Evolutionary conservation across 2,113 vertebrate species (phyloP).

Genomic region (Urocolius indicus): DNA sequence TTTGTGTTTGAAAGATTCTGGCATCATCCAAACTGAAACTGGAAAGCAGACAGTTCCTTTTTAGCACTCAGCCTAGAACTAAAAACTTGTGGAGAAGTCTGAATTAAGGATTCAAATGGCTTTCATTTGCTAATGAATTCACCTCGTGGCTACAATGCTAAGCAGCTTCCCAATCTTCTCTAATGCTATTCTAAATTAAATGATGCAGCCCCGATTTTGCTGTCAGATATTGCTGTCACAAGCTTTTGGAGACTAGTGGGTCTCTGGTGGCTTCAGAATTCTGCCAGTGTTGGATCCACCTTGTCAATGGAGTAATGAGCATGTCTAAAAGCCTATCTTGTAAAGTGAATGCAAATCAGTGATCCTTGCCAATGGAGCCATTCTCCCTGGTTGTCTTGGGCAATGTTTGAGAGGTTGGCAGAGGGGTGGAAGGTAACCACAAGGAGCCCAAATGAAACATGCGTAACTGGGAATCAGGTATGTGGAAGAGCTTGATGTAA

Average conservation of each 20-base stretch:
- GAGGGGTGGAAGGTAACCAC: neutral
- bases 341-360: neutral
- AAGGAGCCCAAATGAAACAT: neutral
- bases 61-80: neutral
- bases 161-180: neutral
- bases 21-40: neutral
- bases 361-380: neutral
- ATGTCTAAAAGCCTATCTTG: neutral
- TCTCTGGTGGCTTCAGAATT: neutral
- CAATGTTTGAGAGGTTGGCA: neutral
- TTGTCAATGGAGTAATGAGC: neutral
- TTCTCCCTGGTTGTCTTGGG: neutral
- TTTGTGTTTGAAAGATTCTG: conserved; percentile 12
- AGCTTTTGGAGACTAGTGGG: neutral
- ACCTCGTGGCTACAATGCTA: neutral
- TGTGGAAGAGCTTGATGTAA: neutral
- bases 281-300: neutral
- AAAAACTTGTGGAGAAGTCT: neutral
- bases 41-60: neutral
- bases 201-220: neutral
- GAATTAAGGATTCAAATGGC: neutral
- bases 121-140: neutral
- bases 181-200: neutral
- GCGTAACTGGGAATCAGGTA: neutral
- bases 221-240: neutral